These are phyloP conservation scores for Daktulosphaira vitifoliae DNA, from an alignment of 1,140 invertebrate genomes.

Conservation along the genomic window DNA sequence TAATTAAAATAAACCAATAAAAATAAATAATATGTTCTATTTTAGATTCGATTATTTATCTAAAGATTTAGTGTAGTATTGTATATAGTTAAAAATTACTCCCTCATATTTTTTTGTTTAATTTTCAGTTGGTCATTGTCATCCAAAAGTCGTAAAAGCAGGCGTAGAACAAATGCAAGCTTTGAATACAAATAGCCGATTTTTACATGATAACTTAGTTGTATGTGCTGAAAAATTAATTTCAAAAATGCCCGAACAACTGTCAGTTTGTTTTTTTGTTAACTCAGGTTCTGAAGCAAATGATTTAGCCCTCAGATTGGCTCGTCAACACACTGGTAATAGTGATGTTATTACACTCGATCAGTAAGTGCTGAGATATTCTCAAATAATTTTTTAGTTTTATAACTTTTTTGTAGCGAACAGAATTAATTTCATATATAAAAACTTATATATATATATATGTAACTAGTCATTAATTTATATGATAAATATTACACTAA, in stretches of 20 bases:
- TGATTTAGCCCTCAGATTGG: conserved; percentile 87
- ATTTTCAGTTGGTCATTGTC: conserved; percentile 86
- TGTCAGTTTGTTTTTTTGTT: conserved; percentile 93
- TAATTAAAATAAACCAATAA: no score
- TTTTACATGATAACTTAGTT: conserved; percentile 90
- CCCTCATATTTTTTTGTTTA: background rate
- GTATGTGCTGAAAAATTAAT: conserved; percentile 78
- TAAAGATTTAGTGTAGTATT: no score
- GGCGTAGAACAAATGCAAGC: conserved; percentile 78
- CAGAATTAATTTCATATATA: no score
- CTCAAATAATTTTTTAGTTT: no score
- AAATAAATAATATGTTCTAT: no score
- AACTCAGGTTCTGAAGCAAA: conserved; percentile 99
- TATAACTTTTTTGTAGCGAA: no score
- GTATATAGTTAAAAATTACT: no score
- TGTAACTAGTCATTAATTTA: no score
- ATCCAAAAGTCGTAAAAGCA: conserved; percentile 84
- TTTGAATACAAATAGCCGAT: conserved; percentile 89
- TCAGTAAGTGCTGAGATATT: no score
- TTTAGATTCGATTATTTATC: no score
- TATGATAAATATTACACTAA: no score
- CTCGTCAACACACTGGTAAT: conserved; percentile 76
- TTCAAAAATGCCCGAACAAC: conserved; percentile 64
- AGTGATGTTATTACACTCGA: conserved; percentile 88
- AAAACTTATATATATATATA: no score